Base-by-base conservation (phyloP, 2,113 vertebrate species). In the Odontophorus gujanensis region DNA sequence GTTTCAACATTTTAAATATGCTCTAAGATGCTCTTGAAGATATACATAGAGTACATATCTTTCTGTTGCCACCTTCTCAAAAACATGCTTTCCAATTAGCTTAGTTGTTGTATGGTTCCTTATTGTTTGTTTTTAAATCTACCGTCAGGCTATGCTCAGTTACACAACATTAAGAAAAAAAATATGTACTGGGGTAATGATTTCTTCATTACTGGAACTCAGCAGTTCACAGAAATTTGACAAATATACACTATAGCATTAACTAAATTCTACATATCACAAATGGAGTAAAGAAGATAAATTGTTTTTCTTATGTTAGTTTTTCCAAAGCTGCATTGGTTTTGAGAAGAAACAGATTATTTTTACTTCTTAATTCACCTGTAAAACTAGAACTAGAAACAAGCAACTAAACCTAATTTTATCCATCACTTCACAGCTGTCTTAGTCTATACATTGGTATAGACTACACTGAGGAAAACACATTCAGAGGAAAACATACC, bases 1-100 rank as follows among this genome's bases (percentile, higher is more conserved):
- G 75, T 89, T 94, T 96, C 72, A 94, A 88, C 67, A 47, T 95
- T 95, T 97, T 92, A 75, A 90, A 71, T 57, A 62, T 69, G 53
- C 40, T 92, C 50, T 34, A 96, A 91, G 26, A 67, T 4, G 26
- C 13, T 53, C 26, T 74, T 85, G 51, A 89, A 96, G 15, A 9
- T 73, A 6, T 13, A 83, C 0, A 0, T 32, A 73, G 20, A 43
- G 12, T 21, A 12, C 40, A 93, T 79, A 57, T 20, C 22, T 85
- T 67, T 43, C 26, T 53, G 58, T 20, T 73, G 10, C 10, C 86
- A 28, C 40, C 11, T 90, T 58, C 20, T 85, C 48, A 90, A 87
- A 91, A 91, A 20, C 59, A 63, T 38, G 36, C 25, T 28, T 40
- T 62, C 26, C 26, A 8, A 7, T 6, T 63, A 19, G 38, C 40